These are phyloP conservation scores for Aplocera efformata DNA, from an alignment of 2,888 invertebrate genomes.

Conservation along the genomic window DNA sequence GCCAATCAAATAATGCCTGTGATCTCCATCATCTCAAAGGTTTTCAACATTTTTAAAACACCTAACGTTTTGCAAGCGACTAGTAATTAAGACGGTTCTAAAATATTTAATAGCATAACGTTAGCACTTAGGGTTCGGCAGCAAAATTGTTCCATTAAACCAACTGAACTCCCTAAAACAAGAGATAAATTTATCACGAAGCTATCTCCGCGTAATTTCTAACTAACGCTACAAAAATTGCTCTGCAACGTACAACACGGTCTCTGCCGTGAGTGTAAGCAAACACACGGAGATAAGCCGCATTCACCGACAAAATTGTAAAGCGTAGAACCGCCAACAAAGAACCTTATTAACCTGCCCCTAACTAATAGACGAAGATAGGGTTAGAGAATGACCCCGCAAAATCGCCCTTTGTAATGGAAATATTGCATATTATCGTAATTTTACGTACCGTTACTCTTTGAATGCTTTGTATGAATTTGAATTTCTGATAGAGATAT, in stretches of 20 bases:
- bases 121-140: conserved; percentile 7
- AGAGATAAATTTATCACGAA: conserved; percentile 40
- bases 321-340: conserved; percentile 59
- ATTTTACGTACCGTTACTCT: conserved; percentile 39
- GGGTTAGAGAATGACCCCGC: conserved; percentile 57
- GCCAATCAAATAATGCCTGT: too few relatives aligned
- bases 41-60: conserved; percentile 12
- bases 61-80: conserved; percentile 11
- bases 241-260: conserved; percentile 39
- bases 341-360: conserved; percentile 73
- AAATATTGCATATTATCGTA: conserved; percentile 50
- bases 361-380: conserved; percentile 71
- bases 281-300: conserved; percentile 72
- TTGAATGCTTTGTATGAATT: too few relatives aligned
- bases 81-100: conserved; percentile 14
- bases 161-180: conserved; percentile 32
- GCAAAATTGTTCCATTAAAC: conserved; percentile 9
- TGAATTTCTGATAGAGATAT: too few relatives aligned
- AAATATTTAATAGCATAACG: conserved; percentile 19
- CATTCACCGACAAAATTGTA: conserved; percentile 71
- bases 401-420: conserved; percentile 53
- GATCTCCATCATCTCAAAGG: not conserved
- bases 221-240: conserved; percentile 66
- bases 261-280: conserved; percentile 55
- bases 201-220: conserved; percentile 55